Base-by-base conservation (phyloP, 2,113 vertebrate genomes). In the Emydura subglobosa region DNA sequence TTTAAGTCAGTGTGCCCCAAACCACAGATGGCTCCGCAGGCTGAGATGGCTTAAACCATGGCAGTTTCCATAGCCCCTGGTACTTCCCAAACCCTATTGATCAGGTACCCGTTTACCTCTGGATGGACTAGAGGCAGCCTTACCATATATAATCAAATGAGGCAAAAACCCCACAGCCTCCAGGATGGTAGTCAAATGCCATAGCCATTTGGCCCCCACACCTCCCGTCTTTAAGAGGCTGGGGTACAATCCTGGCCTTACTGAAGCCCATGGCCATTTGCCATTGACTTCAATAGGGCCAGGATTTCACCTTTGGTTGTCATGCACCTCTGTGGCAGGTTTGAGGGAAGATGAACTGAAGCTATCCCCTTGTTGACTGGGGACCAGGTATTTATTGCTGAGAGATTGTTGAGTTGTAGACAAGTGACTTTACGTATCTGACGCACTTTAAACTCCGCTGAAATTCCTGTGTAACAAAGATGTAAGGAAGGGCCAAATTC, bases 321-420 rank as follows among this genome's bases (percentile, higher is more conserved):
- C 85, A 82, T 79, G 82, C 68, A 68, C 3, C 27, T 42, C 53
- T 1, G 17, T 50, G 10, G 5, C 82, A 85, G 25, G 44, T 29
- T 24, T 47, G 54, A 4, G 29, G 14, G 55, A 68, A 14, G 10
- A 82, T 1, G 0, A 0, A 0, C 27, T 0, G 3, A 50, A 5
- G 2, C 0, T 31, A 9, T 1, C 34, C 59, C 49, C 1, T 0
- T 12, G 24, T 51, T 50, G 31, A 11, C 49, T 49, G 17, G 5
- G 10, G 11, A 2, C 0, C 0, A 21, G 24, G 19, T 1, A 27
- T 21, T 79, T 39, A 27, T 29, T 47, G 14, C 24, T 10, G 13
- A 27, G 14, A 17, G 16, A 17, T 6, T 79, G 42, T 44, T 79
- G 49, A 51, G 31, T 29, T 34, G 49, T 80, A 51, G 49, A n/a